These are phyloP conservation scores for Tor tambroides DNA, from an alignment of 2,113 vertebrate species.

Conservation along the genomic window DNA sequence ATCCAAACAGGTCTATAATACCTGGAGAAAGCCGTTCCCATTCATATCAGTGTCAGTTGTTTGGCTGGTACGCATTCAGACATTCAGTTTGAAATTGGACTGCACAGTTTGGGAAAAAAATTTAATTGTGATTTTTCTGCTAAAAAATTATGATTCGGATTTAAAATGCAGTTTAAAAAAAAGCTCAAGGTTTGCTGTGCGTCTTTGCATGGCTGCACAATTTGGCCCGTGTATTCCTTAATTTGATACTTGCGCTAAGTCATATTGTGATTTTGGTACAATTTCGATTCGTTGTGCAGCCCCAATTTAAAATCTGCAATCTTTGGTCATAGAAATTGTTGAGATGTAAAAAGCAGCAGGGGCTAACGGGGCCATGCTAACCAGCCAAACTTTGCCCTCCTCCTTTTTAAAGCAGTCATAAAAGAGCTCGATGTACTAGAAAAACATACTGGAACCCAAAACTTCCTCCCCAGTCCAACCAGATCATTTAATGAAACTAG, in stretches of 20 bases:
- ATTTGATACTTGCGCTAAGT: too few species aligned
- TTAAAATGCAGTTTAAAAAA: too few species aligned
- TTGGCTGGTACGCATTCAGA: background rate
- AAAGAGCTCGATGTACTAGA: background rate
- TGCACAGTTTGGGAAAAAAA: too few species aligned
- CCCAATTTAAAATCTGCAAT: background rate
- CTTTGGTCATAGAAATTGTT: background rate
- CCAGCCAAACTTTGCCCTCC: background rate
- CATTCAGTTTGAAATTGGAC: background rate
- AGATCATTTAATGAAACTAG: background rate
- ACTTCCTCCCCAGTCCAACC: background rate
- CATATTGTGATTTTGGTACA: too few species aligned
- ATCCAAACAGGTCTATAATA: too few species aligned
- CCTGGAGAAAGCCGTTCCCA: too few species aligned
- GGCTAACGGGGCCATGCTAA: background rate
- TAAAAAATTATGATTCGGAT: too few species aligned
- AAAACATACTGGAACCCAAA: background rate
- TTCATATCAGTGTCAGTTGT: background rate
- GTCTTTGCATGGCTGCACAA: too few species aligned
- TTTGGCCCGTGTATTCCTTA: too few species aligned
- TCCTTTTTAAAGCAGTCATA: background rate
- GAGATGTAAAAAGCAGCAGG: background rate
- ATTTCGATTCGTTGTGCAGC: too few species aligned
- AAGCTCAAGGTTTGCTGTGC: too few species aligned
- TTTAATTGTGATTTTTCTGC: too few species aligned